Percentiles rank a stretch among this genome's conserved stretches.
Conservation (phyloP, 1,140 invertebrate species). For the Aricia agestis region DNA sequence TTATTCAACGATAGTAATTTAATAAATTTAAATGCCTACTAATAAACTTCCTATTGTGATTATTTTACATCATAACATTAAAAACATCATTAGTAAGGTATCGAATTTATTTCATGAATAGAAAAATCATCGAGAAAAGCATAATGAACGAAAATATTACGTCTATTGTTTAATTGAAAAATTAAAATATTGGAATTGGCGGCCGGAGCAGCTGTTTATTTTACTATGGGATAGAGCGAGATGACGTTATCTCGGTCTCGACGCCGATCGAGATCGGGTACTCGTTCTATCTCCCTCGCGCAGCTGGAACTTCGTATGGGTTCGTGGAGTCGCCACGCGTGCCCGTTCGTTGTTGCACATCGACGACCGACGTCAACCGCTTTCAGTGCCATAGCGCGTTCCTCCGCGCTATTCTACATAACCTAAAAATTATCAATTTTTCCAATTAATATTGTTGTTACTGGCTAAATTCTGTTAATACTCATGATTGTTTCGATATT, state of each 20-base stretch:
- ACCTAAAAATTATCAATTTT: slow-evolving; percentile 64
- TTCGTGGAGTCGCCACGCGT: slow-evolving; percentile 63
- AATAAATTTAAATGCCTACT: too few relatives aligned
- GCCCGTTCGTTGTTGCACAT: slow-evolving; percentile 69
- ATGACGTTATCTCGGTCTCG: slow-evolving; percentile 22
- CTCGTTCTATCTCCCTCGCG: slow-evolving; percentile 46
- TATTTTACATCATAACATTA: too few relatives aligned
- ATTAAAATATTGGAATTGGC: slow-evolving; percentile 16
- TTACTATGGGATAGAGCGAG: slow-evolving; percentile 24
- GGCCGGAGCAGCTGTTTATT: slow-evolving; percentile 18
- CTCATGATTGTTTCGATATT: slow-evolving; percentile 68
- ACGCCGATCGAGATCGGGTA: slow-evolving; percentile 25
- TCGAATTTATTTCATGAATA: too few relatives aligned
- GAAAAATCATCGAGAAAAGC: too few relatives aligned
- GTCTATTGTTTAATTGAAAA: slow-evolving; percentile 12
- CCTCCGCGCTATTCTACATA: slow-evolving; percentile 69
- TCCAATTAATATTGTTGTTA: slow-evolving; percentile 52
- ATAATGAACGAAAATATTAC: not conserved
- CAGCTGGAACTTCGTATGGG: slow-evolving; percentile 44
- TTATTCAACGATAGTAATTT: too few relatives aligned
- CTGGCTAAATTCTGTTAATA: slow-evolving; percentile 57
- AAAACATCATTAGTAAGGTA: too few relatives aligned
- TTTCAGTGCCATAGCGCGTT: slow-evolving; percentile 72
- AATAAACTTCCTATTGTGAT: too few relatives aligned
- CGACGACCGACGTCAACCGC: slow-evolving; percentile 71